A percentile compares a stretch with the other conserved stretches of the same genome.
Evolutionary conservation across 2,888 invertebrate genomes (phyloP).

Genomic region (Pammene aurita): DNA sequence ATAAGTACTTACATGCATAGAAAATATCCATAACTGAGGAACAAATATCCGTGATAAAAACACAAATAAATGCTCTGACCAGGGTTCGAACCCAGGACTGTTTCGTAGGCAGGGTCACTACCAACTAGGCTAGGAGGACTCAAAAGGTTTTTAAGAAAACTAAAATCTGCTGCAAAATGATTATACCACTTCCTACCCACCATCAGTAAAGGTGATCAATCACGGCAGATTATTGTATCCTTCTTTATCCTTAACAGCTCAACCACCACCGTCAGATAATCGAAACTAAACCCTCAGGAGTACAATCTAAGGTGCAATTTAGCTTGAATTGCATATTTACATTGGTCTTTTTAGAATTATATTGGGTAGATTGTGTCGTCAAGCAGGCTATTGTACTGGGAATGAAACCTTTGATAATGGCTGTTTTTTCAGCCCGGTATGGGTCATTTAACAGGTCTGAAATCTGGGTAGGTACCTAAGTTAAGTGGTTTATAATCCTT

Average conservation of each 20-base stretch:
- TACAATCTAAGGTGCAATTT: neutral
- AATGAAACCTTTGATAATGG: slow-evolving; percentile 37
- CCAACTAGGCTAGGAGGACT: too few species aligned
- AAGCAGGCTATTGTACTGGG: slow-evolving; percentile 23
- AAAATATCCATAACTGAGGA: too few species aligned
- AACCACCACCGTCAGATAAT: neutral
- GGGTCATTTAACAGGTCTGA: slow-evolving; percentile 34
- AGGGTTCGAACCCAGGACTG: too few species aligned
- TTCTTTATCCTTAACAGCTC: neutral
- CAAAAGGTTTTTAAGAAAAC: too few species aligned
- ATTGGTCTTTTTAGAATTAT: neutral
- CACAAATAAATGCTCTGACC: too few species aligned
- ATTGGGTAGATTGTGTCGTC: slow-evolving; percentile 20
- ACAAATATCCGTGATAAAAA: too few species aligned
- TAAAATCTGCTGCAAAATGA: too few species aligned
- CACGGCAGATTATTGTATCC: slow-evolving; percentile 27
- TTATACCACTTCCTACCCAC: slow-evolving; percentile 7
- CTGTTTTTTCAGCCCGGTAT: slow-evolving; percentile 18
- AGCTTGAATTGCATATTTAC: neutral
- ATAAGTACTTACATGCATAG: too few species aligned
- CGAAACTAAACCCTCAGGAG: neutral
- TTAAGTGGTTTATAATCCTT: slow-evolving; percentile 4
- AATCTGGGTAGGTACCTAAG: too few species aligned
- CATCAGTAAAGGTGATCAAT: slow-evolving; percentile 27
- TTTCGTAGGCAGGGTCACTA: too few species aligned